Base-by-base conservation (phyloP, 2,888 invertebrate genomes). In the Leucozona laternaria region DNA sequence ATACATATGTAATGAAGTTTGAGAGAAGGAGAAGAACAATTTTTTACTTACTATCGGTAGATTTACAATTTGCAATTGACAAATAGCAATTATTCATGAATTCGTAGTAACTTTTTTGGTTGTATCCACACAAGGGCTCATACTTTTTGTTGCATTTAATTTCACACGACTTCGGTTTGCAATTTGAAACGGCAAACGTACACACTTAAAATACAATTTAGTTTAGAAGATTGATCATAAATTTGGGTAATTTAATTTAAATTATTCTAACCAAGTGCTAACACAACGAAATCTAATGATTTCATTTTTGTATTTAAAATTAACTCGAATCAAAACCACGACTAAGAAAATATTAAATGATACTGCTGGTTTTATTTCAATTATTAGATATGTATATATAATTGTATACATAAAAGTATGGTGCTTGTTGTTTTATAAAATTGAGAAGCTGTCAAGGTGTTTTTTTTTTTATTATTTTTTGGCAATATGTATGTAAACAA, bases 31-130 rank as follows among this genome's bases (percentile, higher is more conserved):
- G 13, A 6, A 20, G 5, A 4, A 11, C 1, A 17, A 10, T 57
- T 5, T 5, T 13, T 11, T 6, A 4, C 31, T 34, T 31, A 66
- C 48, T 48, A 10, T 31, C 10, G 17, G 66, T 20, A 8, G 7
- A 20, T 66, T 48, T 20, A 15, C 66, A 66, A 66, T 66, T 48
- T 1, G 66, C 66, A 7, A 48, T 48, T 48, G 66, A 66, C 20
- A 66, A 22, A 31, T 66, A 66, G 48, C 66, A 66, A 15, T 10
- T 48, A 15, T 66, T 66, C 13, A 1, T 13, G 11, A 66, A 66
- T 31, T 11, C 1, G 6, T 48, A 0, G 34, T 66, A 66, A 4
- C 0, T 31, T 15, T 11, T 43, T 28, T 48, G 5, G 31, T 66
- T 20, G 13, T 2, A 31, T 48, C 8, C 66, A 66, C 66, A 66